A percentile compares a stretch with the other conserved stretches of the same genome.
phyloP scores from a whole-genome alignment of 1,140 invertebrate species.

The Trichonephila clavipes region DNA sequence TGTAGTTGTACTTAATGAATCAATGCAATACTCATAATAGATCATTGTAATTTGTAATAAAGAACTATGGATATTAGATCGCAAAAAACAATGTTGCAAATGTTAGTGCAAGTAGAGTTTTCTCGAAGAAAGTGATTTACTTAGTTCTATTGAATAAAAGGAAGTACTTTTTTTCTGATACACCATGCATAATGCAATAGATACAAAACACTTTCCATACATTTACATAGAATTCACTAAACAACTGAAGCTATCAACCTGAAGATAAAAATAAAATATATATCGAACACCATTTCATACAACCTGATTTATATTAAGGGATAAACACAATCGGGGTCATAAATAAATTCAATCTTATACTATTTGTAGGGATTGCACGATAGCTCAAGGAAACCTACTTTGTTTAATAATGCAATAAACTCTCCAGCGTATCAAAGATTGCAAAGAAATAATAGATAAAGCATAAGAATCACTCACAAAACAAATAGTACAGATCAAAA shows the following conservation, averaged over 20 bases:
- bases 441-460: background rate
- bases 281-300: background rate
- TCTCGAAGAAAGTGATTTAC: too few relatives aligned
- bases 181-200: background rate
- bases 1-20: too few relatives aligned
- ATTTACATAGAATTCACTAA: slow-evolving; percentile 10
- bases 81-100: background rate
- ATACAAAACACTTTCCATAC: background rate
- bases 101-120: too few relatives aligned
- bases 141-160: too few relatives aligned
- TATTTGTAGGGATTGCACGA: background rate
- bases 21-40: too few relatives aligned
- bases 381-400: background rate
- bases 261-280: slow-evolving; percentile 8
- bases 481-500: slow-evolving; percentile 21
- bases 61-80: background rate
- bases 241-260: background rate
- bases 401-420: slow-evolving; percentile 36
- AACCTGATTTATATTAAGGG: slow-evolving; percentile 34
- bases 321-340: slow-evolving; percentile 22
- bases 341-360: background rate
- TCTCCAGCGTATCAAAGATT: background rate
- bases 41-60: too few relatives aligned
- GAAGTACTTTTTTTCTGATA: background rate
- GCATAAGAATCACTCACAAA: background rate